Evolutionary conservation across 2,888 invertebrate species (phyloP).

Genomic region (Drosophila mulleri): DNA sequence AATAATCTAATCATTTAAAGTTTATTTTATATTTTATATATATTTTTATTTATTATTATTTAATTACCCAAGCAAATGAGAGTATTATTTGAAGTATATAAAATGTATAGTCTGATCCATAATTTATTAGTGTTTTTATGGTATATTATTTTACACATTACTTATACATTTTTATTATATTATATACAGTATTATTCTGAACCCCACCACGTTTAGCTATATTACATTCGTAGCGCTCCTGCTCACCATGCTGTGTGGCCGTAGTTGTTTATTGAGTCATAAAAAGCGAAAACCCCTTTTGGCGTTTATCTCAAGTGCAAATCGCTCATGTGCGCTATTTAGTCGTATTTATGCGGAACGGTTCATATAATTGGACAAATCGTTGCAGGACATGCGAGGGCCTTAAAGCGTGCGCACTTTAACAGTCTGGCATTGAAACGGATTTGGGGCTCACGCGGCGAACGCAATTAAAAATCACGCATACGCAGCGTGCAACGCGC

Average conservation of each 20-base stretch:
- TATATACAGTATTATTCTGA: no score
- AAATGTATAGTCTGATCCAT: not conserved
- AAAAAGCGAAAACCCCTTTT: constrained; percentile 45
- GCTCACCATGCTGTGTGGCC: constrained; percentile 21
- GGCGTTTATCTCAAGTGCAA: constrained; percentile 64
- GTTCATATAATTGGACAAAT: constrained; percentile 75
- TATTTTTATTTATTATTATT: no score
- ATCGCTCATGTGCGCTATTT: constrained; percentile 64
- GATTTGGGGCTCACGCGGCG: constrained; percentile 24
- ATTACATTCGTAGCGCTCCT: constrained; percentile 15
- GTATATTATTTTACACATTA: not conserved
- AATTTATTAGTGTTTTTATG: not conserved
- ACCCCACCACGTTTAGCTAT: not conserved
- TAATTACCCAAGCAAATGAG: no score
- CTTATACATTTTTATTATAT: not conserved
- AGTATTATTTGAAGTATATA: no score
- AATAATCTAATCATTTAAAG: no score
- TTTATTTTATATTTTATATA: no score
- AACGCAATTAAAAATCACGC: constrained; percentile 60
- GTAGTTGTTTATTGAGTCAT: constrained; percentile 65
- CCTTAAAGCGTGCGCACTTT: constrained; percentile 18
- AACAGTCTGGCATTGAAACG: constrained; percentile 32
- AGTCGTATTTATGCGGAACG: constrained; percentile 57
- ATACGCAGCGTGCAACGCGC: constrained; percentile 35
- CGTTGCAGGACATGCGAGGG: constrained; percentile 66